Base-by-base conservation (phyloP, 2,113 vertebrate species). In the Chelonoidis abingdonii region DNA sequence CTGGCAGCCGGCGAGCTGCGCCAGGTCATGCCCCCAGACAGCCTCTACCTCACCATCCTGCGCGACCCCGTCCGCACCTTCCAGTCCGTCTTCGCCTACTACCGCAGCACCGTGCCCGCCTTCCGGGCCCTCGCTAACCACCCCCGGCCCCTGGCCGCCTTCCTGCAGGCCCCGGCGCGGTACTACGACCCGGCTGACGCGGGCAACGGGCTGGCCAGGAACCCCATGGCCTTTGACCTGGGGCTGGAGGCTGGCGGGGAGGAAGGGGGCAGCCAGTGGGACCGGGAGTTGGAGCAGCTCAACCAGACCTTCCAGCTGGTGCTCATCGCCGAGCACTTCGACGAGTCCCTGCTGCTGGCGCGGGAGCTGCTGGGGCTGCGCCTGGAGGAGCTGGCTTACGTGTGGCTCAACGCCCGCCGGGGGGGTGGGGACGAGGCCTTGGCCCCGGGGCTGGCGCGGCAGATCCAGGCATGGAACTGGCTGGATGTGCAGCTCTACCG, bases 151-250 rank as follows among this genome's bases (percentile, higher is more conserved):
- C 86, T 97, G 5, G 83, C 88, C 1, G 54, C 92, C 29, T 97
- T 97, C 47, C 75, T 96, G 41, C 91, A 93, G 56, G 72, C 83
- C 6, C 95, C 94, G 0, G 47, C 92, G 10, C 62, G 47, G 6
- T 94, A 95, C 80, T 98, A 97, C 57, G 91, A 95, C 56, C 91
- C 89, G 2, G 62, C n/a, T 10, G 83, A 93, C 6, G 22, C 29
- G 1, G 11, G 88, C 13, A 93, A 96, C 2, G 83, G 94, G 38
- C 86, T 97, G 38, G 96, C 92, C 47, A 92, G 50, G 38, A 91
- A 91, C 84, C 95, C 97, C 22, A 95, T 97, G 97, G 96, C 93
- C 84, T 98, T 97, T n/a, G 97, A 98, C 84, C 87, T 97, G 14
- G 96, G 96, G 17, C 81, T 96, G 9, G 92, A 93, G 65, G 83